These are phyloP conservation scores for Brachionus asplanchnoidis DNA, from an alignment of 1,140 invertebrate species.

Conservation along the genomic window DNA sequence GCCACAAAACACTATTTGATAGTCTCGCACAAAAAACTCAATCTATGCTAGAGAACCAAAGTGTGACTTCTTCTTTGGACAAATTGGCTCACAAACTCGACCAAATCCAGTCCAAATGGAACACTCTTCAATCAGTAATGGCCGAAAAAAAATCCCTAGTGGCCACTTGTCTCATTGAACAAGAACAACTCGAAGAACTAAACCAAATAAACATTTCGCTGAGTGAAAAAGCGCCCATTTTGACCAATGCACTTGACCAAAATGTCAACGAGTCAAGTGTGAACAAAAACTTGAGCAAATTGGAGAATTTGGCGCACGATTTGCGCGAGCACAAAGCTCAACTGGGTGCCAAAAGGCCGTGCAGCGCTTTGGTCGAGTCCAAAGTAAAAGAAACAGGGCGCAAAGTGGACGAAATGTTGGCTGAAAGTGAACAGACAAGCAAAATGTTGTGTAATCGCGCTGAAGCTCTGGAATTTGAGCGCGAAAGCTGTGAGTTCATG, in stretches of 20 bases:
- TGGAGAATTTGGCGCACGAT: not conserved
- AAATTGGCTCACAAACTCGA: not conserved
- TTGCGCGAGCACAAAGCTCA: not conserved
- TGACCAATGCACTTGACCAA: not conserved
- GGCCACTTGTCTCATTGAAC: not conserved
- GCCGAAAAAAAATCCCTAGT: not conserved
- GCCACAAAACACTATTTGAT: not conserved
- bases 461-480: conserved; percentile 23
- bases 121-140: not conserved
- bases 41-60: not conserved
- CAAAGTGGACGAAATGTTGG: not conserved
- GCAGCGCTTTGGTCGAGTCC: not conserved
- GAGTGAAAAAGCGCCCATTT: not conserved
- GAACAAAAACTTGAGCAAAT: not conserved
- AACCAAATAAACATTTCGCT: not conserved
- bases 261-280: not conserved
- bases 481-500: not conserved
- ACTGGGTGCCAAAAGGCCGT: not conserved
- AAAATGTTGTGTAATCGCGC: not conserved
- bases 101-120: not conserved
- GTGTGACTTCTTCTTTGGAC: not conserved
- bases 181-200: conserved; percentile 36
- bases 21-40: not conserved
- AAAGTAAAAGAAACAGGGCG: not conserved
- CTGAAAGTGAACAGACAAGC: not conserved